A percentile compares a stretch with the other conserved stretches of the same genome.
These are phyloP conservation scores for Phortica magna DNA, from an alignment of 2,888 invertebrate species.

Conservation along the genomic window DNA sequence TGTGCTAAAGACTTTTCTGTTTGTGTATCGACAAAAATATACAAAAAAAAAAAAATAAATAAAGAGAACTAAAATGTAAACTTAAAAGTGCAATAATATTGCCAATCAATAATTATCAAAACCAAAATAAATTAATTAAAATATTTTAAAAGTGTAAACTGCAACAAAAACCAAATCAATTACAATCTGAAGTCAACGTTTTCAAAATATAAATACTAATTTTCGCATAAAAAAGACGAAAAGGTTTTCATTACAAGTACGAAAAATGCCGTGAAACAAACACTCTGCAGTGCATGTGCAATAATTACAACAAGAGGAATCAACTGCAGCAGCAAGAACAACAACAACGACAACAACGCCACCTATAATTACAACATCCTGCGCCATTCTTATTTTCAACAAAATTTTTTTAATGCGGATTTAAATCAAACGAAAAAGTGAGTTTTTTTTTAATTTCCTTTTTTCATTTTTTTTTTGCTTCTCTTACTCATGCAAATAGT, in stretches of 20 bases:
- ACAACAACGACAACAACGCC: slow-evolving; percentile 37
- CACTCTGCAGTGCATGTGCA: slow-evolving; percentile 3
- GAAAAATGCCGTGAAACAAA: background rate
- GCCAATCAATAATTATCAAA: slow-evolving; percentile 26
- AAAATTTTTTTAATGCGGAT: slow-evolving; percentile 5
- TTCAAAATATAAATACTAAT: background rate
- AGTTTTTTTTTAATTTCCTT: slow-evolving; percentile 51
- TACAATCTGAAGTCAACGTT: background rate
- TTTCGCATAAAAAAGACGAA: background rate
- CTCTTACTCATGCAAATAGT: slow-evolving; percentile 2
- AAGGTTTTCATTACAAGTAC: background rate
- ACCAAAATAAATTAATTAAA: background rate
- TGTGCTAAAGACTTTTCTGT: background rate
- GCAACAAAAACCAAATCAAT: background rate
- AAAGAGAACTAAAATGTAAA: slow-evolving; percentile 50
- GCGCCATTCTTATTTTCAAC: background rate
- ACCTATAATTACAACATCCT: background rate
- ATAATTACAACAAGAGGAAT: background rate
- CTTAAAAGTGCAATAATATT: slow-evolving; percentile 36
- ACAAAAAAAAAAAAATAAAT: slow-evolving; percentile 36
- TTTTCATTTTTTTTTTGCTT: slow-evolving; percentile 33
- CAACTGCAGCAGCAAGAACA: slow-evolving; percentile 11
- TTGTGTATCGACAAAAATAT: slow-evolving; percentile 20
- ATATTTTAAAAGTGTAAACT: background rate
- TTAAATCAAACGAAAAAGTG: slow-evolving; percentile 55